Base-by-base conservation (phyloP, 2,797 vertebrate genomes). In the Florisuga fusca region DNA sequence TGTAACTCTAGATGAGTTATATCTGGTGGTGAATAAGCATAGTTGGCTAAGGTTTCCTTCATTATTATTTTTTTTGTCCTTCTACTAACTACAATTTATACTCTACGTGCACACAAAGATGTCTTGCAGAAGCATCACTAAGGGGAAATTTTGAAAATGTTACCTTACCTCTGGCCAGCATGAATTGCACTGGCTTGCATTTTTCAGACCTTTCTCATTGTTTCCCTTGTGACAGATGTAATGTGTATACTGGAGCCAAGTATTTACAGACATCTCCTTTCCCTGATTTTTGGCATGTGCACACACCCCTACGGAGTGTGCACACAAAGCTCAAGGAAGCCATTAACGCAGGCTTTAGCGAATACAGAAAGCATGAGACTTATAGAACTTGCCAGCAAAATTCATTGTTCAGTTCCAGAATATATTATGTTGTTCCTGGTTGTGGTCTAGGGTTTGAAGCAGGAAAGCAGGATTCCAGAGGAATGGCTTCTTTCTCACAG, bases 251-350 rank as follows among this genome's bases (percentile, higher is more conserved):
- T 89, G 38, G 45, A 95, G 94, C 95, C 95, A 97, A 97, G 84
- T 92, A 97, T 96, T 97, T 97, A 95, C 89, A 93, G 53, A 58
- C 76, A 96, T 94, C 87, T 96, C 86, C 76, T 88, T 94, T 93
- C 67, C 80, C 92, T 95, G 75, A 26, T 93, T 92, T 95, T 95
- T 96, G 95, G 93, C 81, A 89, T 83, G 29, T 69, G 68, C 48
- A 84, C 71, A 83, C 50, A 58, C 76, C 95, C 89, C 87, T 62
- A 85, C 95, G 95, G 92, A 96, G 89, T 25, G 46, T 57, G 76
- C 80, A 90, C 66, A 93, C 87, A 97, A 94, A 97, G 86, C 94
- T 83, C 90, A 95, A 74, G 91, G 84, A 96, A 96, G 26, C 84
- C 94, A 96, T 97, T 97, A 96, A 46, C 71, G 95, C 74, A 89